These are phyloP conservation scores for Corythoichthys haematopterus DNA, from an alignment of 2,113 vertebrate genomes.

Conservation along the genomic window DNA sequence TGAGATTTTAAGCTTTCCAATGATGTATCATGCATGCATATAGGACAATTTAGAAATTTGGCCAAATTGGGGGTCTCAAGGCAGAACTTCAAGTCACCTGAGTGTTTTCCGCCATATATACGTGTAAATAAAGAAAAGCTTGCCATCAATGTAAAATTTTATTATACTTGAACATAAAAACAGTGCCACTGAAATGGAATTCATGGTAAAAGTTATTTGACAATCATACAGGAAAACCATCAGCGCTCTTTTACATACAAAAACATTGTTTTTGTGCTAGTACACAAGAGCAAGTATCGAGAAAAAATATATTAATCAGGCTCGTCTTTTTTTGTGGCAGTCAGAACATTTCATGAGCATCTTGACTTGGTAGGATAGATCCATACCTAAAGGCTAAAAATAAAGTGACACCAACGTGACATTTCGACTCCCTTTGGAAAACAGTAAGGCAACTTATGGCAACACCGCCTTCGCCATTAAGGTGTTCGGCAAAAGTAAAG, in stretches of 20 bases:
- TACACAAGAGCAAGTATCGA: not conserved
- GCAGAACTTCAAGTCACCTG: too few relatives aligned
- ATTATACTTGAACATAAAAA: conserved; percentile 16
- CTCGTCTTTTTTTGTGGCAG: not conserved
- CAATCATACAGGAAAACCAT: conserved; percentile 22
- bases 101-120: too few relatives aligned
- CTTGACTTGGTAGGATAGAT: not conserved
- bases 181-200: conserved; percentile 2
- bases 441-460: not conserved
- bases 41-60: too few relatives aligned
- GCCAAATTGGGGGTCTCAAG: too few relatives aligned
- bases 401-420: not conserved
- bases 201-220: conserved; percentile 19
- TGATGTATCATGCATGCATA: too few relatives aligned
- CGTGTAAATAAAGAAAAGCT: not conserved
- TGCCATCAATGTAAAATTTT: conserved; percentile 13
- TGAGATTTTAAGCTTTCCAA: too few relatives aligned
- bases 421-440: not conserved
- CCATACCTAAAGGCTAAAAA: not conserved
- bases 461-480: not conserved
- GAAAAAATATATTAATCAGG: not conserved
- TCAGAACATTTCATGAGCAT: not conserved
- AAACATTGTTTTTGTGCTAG: not conserved
- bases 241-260: conserved; percentile 16
- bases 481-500: not conserved